Base-by-base conservation (phyloP, 1,140 invertebrate genomes). In the Chelonus insularis region DNA sequence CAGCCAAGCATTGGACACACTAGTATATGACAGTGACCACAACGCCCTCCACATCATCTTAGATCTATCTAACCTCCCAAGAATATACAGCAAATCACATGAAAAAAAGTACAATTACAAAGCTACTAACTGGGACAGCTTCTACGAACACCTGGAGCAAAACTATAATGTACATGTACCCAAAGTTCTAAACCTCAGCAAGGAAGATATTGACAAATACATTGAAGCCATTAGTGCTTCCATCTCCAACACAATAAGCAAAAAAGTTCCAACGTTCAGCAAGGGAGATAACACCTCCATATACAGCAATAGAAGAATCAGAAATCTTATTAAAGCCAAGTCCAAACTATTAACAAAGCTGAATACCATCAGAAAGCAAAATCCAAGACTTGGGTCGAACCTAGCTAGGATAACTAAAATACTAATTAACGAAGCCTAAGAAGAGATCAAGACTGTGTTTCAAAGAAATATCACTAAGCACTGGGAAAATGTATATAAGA, bases 101-200 rank as follows among this genome's bases (percentile, higher is more conserved):
- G 25, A 21, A 29, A 21, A 51, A n/a, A 18, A 7, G 11, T 18
- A 34, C 11, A 41, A 62, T 68, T n/a, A 21, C 12, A 64, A 59
- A 52, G 34, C 48, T 3, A 61, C 62, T 4, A 63, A 65, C 32
- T 67, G 60, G 63, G 37, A 57, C n/a, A 59, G 23, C n/a, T 67
- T 69, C 39, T 25, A 16, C 11, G 32, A 64, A n/a, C 2, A 54
- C 0, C 21, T 67, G 8, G 23, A 32, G 0, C 11, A 48, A n/a
- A 37, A 23, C 8, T 48, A 58, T 23, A 2, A 57, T n/a, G 2
- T 34, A 4, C 16, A 34, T 6, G 60, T 63, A 7, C 62, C 64
- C 6, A 1, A 37, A 7, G 50, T 64, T 23, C 58, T 1, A 43
- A 66, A 66, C 36, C 47, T 68, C 14, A 34, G 50, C 3, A 61